Percentiles rank a stretch among this genome's conserved stretches.
These are phyloP conservation scores for Emydoidea blandingii DNA, from an alignment of 2,797 vertebrate genomes.

Conservation along the genomic window DNA sequence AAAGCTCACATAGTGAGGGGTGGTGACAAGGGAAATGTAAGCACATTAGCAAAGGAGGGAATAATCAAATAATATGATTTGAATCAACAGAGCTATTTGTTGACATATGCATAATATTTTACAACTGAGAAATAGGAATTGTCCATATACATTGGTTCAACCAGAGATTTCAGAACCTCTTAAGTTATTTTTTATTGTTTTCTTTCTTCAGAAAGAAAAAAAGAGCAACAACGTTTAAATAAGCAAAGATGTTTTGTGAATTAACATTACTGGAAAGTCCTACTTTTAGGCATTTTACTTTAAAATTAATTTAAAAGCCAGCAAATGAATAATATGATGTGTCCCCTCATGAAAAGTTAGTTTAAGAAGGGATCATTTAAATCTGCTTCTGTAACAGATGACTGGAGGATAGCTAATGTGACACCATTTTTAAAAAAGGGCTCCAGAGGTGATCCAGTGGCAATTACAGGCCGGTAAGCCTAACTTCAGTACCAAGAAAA, in stretches of 20 bases:
- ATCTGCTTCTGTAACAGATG: neutral
- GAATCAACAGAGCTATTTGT: neutral
- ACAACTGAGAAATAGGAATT: neutral
- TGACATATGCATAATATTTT: neutral
- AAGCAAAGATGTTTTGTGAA: constrained; percentile 9
- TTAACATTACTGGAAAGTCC: constrained; percentile 31
- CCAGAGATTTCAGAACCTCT: neutral
- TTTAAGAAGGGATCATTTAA: constrained; percentile 37
- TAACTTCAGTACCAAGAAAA: neutral
- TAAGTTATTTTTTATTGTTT: neutral
- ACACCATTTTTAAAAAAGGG: neutral
- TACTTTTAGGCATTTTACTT: neutral
- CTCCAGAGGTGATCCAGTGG: neutral
- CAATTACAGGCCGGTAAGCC: neutral
- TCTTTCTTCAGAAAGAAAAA: constrained; percentile 15
- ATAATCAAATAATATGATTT: neutral
- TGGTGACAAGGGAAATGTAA: neutral
- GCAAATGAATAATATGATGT: constrained; percentile 33
- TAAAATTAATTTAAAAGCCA: constrained; percentile 53
- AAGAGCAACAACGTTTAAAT: constrained; percentile 16
- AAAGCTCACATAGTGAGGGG: neutral
- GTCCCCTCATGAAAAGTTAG: constrained; percentile 22
- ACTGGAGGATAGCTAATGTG: neutral
- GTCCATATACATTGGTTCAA: neutral
- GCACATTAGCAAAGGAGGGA: neutral